A percentile compares a stretch with the other conserved stretches of the same genome.
Conservation (phyloP, 2,113 vertebrate species). For the Tympanuchus pallidicinctus region DNA sequence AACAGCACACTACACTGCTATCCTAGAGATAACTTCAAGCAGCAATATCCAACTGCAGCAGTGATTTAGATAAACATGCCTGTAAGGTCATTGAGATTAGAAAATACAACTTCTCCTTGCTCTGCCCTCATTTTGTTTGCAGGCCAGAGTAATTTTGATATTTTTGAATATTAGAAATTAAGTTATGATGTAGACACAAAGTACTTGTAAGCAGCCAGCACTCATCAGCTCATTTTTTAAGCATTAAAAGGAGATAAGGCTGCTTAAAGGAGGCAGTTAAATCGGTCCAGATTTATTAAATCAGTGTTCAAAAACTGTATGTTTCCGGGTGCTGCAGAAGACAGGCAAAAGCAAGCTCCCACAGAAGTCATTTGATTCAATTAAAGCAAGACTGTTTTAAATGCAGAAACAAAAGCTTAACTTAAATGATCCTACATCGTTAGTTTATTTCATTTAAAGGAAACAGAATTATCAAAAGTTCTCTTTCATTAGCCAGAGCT, state of each 20-base stretch:
- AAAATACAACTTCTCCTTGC: not conserved
- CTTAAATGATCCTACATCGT: not conserved
- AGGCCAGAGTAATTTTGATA: not conserved
- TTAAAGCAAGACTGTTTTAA: not conserved
- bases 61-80: not conserved
- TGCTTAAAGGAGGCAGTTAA: not conserved
- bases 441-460: not conserved
- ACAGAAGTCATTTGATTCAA: not conserved
- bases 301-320: not conserved
- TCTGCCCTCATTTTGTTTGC: not conserved
- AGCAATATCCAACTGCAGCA: not conserved
- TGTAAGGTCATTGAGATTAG: not conserved
- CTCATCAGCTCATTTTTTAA: not conserved
- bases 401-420: not conserved
- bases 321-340: not conserved
- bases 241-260: not conserved
- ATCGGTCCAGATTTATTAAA: not conserved
- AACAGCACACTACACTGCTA: not conserved
- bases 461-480: not conserved
- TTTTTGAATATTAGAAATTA: not conserved
- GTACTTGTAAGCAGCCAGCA: not conserved
- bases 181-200: not conserved
- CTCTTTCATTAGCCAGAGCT: not conserved
- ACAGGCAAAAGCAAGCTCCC: not conserved
- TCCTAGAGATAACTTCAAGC: not conserved